Evolutionary conservation across 2,888 invertebrate genomes (phyloP).

Genomic region (Clunio marinus): DNA sequence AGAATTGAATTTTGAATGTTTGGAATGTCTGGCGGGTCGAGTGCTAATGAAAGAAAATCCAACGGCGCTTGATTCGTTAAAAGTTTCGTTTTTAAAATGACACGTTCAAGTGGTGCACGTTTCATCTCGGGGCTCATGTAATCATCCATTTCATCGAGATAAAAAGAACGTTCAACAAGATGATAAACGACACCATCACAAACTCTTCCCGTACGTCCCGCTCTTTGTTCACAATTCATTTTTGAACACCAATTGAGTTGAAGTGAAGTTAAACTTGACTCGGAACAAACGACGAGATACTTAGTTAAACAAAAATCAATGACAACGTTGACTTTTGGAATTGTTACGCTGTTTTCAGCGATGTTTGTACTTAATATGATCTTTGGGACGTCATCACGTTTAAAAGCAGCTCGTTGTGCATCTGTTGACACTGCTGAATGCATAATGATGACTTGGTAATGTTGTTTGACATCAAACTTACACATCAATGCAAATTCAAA

Average conservation of each 20-base stretch:
- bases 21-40: constrained; percentile 79
- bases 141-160: constrained; percentile 55
- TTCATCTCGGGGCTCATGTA: constrained; percentile 70
- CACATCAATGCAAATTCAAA: neutral
- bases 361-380: constrained; percentile 87
- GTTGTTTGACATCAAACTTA: neutral
- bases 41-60: constrained; percentile 73
- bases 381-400: constrained; percentile 52
- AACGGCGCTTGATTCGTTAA: constrained; percentile 76
- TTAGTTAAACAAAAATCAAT: constrained; percentile 94
- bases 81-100: constrained; percentile 76
- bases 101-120: constrained; percentile 73
- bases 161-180: constrained; percentile 65
- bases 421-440: constrained; percentile 70
- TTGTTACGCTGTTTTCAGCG: constrained; percentile 88
- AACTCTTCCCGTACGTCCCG: constrained; percentile 85
- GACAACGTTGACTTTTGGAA: constrained; percentile 83
- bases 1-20: constrained; percentile 78
- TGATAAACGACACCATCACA: constrained; percentile 82
- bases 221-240: constrained; percentile 82
- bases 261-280: constrained; percentile 61
- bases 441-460: constrained; percentile 50
- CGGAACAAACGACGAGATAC: constrained; percentile 61
- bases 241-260: constrained; percentile 84
- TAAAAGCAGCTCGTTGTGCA: constrained; percentile 60